These are phyloP conservation scores for Corythaixoides concolor DNA, from an alignment of 2,113 vertebrate genomes.

Conservation along the genomic window DNA sequence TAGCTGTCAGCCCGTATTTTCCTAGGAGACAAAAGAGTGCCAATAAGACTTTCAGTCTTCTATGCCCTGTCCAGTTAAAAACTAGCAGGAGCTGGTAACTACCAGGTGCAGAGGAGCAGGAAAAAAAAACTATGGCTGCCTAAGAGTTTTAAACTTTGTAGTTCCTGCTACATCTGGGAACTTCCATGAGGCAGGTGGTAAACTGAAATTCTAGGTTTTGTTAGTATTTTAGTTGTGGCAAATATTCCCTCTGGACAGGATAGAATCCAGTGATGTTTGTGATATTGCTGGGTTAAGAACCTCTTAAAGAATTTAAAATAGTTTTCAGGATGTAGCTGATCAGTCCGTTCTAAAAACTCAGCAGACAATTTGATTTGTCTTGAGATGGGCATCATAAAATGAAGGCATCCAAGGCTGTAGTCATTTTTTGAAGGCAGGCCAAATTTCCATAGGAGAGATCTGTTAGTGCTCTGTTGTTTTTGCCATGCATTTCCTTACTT, in stretches of 20 bases:
- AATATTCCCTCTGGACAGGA: neutral
- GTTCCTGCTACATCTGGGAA: neutral
- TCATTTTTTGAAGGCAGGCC: neutral
- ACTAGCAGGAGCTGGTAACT: neutral
- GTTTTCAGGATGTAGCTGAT: neutral
- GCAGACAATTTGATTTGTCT: neutral
- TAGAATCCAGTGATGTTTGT: neutral
- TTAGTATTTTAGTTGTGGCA: neutral
- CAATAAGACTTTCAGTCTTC: neutral
- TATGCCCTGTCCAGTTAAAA: neutral
- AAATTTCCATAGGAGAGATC: neutral
- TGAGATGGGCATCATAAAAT: neutral
- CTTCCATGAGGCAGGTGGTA: neutral
- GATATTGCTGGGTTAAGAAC: neutral
- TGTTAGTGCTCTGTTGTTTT: neutral
- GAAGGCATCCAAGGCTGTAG: neutral
- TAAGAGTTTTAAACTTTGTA: neutral
- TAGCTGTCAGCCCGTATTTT: neutral
- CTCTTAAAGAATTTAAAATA: neutral
- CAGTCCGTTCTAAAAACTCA: neutral
- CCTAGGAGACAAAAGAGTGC: neutral
- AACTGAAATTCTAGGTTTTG: neutral
- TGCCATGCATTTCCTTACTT: neutral
- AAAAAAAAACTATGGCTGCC: neutral
- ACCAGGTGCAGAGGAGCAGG: neutral